Evolutionary conservation across 1,140 invertebrate species (phyloP).

Genomic region (Drosophila santomea): DNA sequence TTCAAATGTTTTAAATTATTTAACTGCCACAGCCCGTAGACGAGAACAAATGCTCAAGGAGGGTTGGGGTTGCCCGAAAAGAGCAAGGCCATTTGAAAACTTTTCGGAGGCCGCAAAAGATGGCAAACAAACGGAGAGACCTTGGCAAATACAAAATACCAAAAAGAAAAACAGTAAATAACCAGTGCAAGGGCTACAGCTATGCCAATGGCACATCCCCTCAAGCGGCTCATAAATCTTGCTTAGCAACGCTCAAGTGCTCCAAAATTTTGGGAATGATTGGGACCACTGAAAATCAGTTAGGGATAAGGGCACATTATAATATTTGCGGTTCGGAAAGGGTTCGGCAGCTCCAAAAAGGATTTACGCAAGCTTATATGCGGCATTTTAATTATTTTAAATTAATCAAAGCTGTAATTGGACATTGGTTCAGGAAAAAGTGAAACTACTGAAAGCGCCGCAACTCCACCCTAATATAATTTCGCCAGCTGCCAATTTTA

Average conservation of each 20-base stretch:
- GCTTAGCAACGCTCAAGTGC: constrained; percentile 68
- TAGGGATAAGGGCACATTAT: constrained; percentile 31
- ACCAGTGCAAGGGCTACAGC: constrained; percentile 32
- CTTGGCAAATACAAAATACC: constrained; percentile 50
- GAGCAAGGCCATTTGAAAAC: constrained; percentile 48
- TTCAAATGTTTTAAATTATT: constrained; percentile 76
- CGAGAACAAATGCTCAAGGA: constrained; percentile 12
- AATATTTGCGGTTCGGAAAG: constrained; percentile 64
- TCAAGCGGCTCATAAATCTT: constrained; percentile 72
- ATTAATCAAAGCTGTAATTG: constrained; percentile 43
- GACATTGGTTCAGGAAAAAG: constrained; percentile 22
- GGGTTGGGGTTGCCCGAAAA: constrained; percentile 5
- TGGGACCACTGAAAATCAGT: constrained; percentile 6
- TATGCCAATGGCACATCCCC: constrained; percentile 56
- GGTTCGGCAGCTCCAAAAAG: constrained; percentile 32
- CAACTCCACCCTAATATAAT: constrained; percentile 30
- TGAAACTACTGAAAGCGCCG: constrained; percentile 22
- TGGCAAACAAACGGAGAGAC: constrained; percentile 61
- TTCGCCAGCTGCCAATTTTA: constrained; percentile 28
- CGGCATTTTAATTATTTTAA: constrained; percentile 75
- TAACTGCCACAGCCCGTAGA: constrained; percentile 56
- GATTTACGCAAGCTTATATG: constrained; percentile 54
- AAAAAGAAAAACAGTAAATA: constrained; percentile 40
- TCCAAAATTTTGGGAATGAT: constrained; percentile 41
- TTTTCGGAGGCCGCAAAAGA: constrained; percentile 42